These are phyloP conservation scores for Herpetotheres cachinnans DNA, from an alignment of 2,113 vertebrate genomes.

Conservation along the genomic window DNA sequence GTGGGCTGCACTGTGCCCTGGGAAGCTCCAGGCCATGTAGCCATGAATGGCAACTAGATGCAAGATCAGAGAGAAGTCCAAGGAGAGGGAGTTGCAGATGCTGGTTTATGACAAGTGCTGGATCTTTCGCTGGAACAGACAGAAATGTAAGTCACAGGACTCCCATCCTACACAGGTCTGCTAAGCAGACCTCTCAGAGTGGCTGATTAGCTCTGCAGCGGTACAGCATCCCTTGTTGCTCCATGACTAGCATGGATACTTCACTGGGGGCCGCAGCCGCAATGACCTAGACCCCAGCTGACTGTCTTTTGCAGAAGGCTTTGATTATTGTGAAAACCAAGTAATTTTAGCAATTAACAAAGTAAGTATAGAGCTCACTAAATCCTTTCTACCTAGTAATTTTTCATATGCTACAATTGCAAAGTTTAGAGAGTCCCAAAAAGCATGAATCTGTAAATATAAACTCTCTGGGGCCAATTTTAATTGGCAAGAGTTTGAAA, in stretches of 20 bases:
- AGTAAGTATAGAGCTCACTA: not conserved
- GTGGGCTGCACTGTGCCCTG: not conserved
- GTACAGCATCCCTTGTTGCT: not conserved
- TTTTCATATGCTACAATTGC: not conserved
- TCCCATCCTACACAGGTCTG: not conserved
- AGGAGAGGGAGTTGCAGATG: not conserved
- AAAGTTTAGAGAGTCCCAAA: not conserved
- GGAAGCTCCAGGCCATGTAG: not conserved
- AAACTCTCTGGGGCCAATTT: not conserved
- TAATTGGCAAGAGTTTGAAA: not conserved
- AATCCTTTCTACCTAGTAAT: not conserved
- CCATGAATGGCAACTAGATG: not conserved
- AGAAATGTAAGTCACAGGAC: not conserved
- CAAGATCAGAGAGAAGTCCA: not conserved
- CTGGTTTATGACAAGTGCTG: not conserved
- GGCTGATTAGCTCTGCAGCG: not conserved
- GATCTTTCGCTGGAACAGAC: not conserved
- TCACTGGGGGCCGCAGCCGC: accelerated
- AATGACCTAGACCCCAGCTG: not conserved
- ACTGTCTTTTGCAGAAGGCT: not conserved
- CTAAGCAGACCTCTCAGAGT: not conserved
- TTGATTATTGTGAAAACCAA: not conserved
- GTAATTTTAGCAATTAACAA: not conserved
- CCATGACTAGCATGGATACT: not conserved
- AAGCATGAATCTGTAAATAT: not conserved